Evolutionary conservation across 2,888 invertebrate genomes (phyloP), one percentile per base, ranked within the genome.

Genomic region (Cosmorhoe ocellata): DNA sequence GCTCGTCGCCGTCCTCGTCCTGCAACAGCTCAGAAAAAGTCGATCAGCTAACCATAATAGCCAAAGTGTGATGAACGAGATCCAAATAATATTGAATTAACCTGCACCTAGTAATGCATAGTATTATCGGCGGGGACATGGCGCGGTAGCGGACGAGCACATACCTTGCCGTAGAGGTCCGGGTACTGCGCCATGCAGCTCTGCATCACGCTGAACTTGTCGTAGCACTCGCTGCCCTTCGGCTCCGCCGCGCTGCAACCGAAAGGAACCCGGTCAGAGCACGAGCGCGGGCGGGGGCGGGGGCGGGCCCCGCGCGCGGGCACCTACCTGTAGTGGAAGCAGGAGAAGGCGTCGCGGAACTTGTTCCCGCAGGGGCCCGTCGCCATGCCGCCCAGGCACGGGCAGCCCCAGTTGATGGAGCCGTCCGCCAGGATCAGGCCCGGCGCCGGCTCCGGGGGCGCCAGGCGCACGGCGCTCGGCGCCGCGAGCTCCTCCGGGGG

Each of bases 331-430:
- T 97, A 96, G 79, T 98, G 98, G 79, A 98, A 98, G 83, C 99
- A 99, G 24, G 96, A 95, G 82, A 99, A 98, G 1, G 98, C 98
- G 63, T 97, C 96, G 32, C 98, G 91, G 84, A 99, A 99, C 79
- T 97, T 95, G 9, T 95, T 92, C 0, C 98, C 98, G 79, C 99
- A 99, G 0, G 99, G 98, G 0, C 99, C 98, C 0, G 97, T 97
- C 3, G 98, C 97, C 96, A 98, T 98, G n/a, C 98, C 98, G 9
- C 98, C 98, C 27, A 99, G 91, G 78, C 99, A 99, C 0, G 98
- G 98, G 74, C 99, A 99, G 76, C 95, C 95, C 98, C 98, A 99
- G 87, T 99, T 99, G 61, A 99, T 97, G 56, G 95, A 93, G 3
- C 98, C 98, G 81, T 95, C 95, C 0, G 95, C 91, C 49, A 96